Conservation (phyloP, 2,113 vertebrate species). For the Gambusia holbrooki region DNA sequence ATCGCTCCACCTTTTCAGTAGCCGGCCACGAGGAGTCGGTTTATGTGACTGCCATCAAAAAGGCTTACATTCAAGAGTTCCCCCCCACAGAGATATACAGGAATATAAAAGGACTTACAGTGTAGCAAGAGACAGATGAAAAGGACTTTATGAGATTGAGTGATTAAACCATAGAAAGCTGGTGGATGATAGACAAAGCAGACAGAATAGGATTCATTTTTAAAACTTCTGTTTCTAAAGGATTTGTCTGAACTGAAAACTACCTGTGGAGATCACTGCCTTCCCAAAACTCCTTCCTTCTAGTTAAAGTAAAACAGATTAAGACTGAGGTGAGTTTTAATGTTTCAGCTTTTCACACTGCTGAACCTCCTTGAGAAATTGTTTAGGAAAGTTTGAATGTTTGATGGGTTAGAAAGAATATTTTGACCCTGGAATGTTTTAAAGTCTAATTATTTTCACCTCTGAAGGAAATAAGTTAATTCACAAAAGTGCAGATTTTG, state of each 20-base stretch:
- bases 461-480: too few relatives aligned
- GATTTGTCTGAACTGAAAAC: not conserved
- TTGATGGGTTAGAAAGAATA: not conserved
- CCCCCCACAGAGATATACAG: constrained; percentile 18
- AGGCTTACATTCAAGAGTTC: constrained; percentile 20
- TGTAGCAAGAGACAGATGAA: constrained; percentile 22
- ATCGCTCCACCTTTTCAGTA: not conserved
- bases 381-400: not conserved
- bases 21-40: not conserved
- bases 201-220: not conserved
- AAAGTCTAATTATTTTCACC: too few relatives aligned
- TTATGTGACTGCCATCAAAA: constrained; percentile 18
- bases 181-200: not conserved
- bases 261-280: not conserved
- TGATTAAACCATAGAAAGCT: constrained; percentile 1
- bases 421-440: too few relatives aligned
- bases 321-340: not conserved
- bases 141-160: constrained; percentile 13
- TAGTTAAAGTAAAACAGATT: not conserved
- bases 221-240: not conserved
- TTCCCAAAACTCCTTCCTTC: not conserved
- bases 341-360: not conserved
- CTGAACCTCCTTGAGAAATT: too few relatives aligned
- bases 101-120: constrained; percentile 22
- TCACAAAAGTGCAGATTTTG: too few relatives aligned